Conservation (phyloP, 2,113 vertebrate genomes). For the Nothobranchius kuhntae region DNA sequence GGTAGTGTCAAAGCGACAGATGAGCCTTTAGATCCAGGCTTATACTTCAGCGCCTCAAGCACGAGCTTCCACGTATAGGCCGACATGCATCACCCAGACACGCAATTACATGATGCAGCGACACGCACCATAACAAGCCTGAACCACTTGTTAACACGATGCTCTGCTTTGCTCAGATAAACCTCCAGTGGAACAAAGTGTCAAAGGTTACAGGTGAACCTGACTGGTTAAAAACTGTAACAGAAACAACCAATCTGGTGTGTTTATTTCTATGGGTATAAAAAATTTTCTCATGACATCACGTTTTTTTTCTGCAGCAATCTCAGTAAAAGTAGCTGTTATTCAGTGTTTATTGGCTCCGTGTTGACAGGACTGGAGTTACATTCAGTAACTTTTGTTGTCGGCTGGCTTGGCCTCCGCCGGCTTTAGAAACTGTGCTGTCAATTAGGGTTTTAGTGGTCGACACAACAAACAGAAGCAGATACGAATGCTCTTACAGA, state of each 20-base stretch:
- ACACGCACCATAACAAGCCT: neutral
- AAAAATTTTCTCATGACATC: neutral
- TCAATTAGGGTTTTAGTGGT: neutral
- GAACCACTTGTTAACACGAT: neutral
- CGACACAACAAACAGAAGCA: neutral
- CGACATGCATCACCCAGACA: neutral
- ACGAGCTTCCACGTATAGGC: neutral
- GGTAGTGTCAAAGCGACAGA: neutral
- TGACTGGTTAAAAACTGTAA: neutral
- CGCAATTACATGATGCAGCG: neutral
- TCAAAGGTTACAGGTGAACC: neutral
- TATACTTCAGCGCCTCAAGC: neutral
- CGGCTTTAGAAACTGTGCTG: neutral
- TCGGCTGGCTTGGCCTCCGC: neutral
- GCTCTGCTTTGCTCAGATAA: neutral
- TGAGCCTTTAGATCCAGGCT: neutral
- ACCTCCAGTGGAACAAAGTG: neutral
- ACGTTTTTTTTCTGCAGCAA: neutral
- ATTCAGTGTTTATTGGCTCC: neutral
- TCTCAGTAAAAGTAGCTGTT: neutral
- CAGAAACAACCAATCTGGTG: neutral
- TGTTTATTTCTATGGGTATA: neutral
- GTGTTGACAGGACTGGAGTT: neutral
- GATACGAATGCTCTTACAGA: neutral
- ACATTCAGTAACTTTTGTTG: neutral